Evolutionary conservation across 92 coral and sea anemone genomes (phyloP), one percentile per base, ranked within the genome.

Genomic region (Actinernus sp.): DNA sequence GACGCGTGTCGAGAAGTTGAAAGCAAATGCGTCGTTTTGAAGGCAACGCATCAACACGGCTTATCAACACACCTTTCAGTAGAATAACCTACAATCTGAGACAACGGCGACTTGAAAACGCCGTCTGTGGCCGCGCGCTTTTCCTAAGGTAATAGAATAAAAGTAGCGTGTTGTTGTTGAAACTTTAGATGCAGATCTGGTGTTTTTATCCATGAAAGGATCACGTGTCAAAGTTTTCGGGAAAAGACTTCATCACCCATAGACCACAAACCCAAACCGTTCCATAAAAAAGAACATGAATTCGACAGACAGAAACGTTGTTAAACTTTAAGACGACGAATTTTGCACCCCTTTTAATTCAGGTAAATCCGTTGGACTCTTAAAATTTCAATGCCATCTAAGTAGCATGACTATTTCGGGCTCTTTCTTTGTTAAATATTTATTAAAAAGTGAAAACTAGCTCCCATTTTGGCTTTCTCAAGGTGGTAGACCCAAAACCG

Each of bases 231-330:
- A 34, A 28, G 78, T 49, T 70, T 70, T 70, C 66, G 65, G n/a
- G 50, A 37, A 56, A 70, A 70, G 70, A 52, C 78, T 70, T 70
- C 78, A 70, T 70, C 78, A 70, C 78, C 36, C 29, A 2, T 44
- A 55, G 41, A 70, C 78, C 78, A 45, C 78, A 70, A 51, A 52
- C 33, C 46, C 50, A 65, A 48, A 65, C 47, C 48, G 50, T 65
- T 65, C 24, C 72, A 65, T 48, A 65, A 58, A 65, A 65, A 27
- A 30, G 22, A 13, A n/a, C n/a, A n/a, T n/a, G n/a, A n/a, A n/a
- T n/a, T n/a, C n/a, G n/a, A n/a, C n/a, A n/a, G n/a, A n/a, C n/a
- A n/a, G n/a, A n/a, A n/a, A n/a, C n/a, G n/a, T n/a, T n/a, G n/a
- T n/a, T n/a, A n/a, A n/a, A n/a, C n/a, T n/a, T n/a, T n/a, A n/a